Evolutionary conservation across 2,113 vertebrate species (phyloP).

Genomic region (Sapajus apella): DNA sequence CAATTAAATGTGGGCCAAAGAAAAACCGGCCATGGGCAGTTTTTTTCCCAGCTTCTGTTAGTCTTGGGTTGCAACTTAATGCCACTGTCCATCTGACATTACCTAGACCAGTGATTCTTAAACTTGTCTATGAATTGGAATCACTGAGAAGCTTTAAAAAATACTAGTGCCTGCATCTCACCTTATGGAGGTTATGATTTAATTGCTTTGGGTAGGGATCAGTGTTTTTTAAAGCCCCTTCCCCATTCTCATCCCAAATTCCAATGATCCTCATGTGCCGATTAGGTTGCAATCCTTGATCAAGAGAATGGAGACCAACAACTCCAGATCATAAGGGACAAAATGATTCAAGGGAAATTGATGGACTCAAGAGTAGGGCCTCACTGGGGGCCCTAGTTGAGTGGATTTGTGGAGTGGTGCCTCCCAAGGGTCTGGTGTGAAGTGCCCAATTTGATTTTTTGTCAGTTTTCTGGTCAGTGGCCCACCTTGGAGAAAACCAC

Average conservation of each 20-base stretch:
- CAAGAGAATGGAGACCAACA: background rate
- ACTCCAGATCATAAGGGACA: background rate
- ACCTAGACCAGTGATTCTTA: background rate
- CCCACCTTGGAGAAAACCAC: background rate
- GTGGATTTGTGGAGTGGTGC: background rate
- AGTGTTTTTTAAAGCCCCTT: background rate
- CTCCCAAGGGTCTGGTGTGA: background rate
- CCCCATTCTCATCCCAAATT: background rate
- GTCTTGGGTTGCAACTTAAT: background rate
- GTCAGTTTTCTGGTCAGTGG: background rate
- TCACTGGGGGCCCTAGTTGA: background rate
- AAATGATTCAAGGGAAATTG: background rate
- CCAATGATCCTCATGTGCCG: background rate
- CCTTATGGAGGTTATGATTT: background rate
- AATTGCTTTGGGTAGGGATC: background rate
- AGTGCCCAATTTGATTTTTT: background rate
- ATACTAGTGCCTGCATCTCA: background rate
- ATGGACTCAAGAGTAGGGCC: background rate
- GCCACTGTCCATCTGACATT: background rate
- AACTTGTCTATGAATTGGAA: background rate
- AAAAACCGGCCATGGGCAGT: background rate
- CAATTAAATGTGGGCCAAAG: background rate
- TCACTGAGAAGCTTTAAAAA: background rate
- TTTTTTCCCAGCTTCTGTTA: background rate
- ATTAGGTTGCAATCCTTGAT: background rate